Conservation (phyloP, 2,797 vertebrate species). For the Acanthurus leucopareius region DNA sequence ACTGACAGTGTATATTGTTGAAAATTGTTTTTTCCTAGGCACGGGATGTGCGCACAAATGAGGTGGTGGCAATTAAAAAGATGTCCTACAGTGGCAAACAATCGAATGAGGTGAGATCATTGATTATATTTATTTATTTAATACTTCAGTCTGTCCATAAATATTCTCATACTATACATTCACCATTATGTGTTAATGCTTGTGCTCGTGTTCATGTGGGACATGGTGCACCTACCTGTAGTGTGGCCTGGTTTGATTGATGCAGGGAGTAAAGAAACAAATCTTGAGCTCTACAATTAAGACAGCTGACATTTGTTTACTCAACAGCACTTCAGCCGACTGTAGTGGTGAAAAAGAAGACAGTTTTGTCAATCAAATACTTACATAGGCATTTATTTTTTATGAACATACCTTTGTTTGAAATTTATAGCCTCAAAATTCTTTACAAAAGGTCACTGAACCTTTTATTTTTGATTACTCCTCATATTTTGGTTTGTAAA, state of each 20-base stretch:
- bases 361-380: background rate
- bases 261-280: background rate
- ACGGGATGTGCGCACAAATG: slow-evolving; percentile 96
- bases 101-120: slow-evolving; percentile 93
- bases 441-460: no score
- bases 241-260: slow-evolving; percentile 3
- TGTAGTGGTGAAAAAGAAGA: background rate
- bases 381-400: background rate
- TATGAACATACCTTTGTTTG: background rate
- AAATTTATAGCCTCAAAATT: no score
- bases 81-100: slow-evolving; percentile 99
- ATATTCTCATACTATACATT: background rate
- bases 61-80: slow-evolving; percentile 99
- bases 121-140: background rate
- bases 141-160: background rate
- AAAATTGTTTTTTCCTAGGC: slow-evolving; percentile 83
- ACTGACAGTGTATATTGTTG: background rate
- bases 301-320: background rate
- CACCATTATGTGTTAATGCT: no score
- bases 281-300: background rate
- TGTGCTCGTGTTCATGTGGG: no score
- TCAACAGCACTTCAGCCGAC: background rate
- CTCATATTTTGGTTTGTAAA: no score
- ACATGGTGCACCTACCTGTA: no score
- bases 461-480: no score